These are phyloP conservation scores for Oasisia sp. DNA, from an alignment of 2,888 invertebrate species.

Conservation along the genomic window DNA sequence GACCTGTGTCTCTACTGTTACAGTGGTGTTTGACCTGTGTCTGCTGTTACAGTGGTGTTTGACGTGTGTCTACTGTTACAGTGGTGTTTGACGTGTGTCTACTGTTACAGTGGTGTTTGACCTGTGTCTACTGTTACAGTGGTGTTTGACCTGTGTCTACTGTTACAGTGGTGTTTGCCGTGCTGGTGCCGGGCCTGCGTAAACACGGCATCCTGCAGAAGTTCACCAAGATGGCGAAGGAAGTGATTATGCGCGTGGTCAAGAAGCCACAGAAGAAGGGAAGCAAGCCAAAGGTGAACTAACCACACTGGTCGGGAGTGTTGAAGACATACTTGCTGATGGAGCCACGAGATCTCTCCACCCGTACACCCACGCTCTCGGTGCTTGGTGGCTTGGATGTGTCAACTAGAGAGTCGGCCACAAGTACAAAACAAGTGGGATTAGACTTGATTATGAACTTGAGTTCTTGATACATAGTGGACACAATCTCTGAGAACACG, in stretches of 20 bases:
- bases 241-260: neutral
- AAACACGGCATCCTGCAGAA: constrained; percentile 58
- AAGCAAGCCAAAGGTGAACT: neutral
- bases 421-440: neutral
- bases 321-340: neutral
- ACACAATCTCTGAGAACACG: neutral
- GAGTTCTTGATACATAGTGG: neutral
- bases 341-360: neutral
- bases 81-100: no score
- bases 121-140: neutral
- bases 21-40: no score
- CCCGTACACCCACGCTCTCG: neutral
- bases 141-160: neutral
- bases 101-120: no score
- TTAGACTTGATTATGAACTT: neutral
- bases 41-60: no score
- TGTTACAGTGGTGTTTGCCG: constrained; percentile 55
- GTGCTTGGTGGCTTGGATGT: neutral
- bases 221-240: constrained; percentile 26
- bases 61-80: no score
- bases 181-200: constrained; percentile 62
- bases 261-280: neutral
- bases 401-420: neutral
- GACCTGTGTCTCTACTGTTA: no score
- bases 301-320: neutral